phyloP scores from a whole-genome alignment of 2,113 vertebrate species.

The Dromiciops gliroides region DNA sequence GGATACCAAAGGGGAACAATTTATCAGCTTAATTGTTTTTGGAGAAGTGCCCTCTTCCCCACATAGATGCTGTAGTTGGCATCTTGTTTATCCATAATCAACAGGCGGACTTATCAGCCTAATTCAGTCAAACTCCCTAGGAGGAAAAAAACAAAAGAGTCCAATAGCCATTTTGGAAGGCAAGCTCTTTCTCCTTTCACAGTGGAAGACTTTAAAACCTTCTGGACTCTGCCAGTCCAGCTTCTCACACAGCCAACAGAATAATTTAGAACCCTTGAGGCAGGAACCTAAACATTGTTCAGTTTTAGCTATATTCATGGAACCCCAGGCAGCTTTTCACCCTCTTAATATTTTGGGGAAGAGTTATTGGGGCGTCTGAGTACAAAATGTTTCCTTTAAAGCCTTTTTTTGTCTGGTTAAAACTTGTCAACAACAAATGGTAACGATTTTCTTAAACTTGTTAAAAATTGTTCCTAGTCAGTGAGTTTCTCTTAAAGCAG shows the following conservation, averaged over 20 bases:
- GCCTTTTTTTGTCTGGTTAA: conserved; percentile 31
- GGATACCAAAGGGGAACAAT: background rate
- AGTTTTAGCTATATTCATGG: background rate
- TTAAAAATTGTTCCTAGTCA: conserved; percentile 21
- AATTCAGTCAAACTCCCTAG: background rate
- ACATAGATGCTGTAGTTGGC: background rate
- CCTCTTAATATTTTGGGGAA: background rate
- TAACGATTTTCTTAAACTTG: conserved; percentile 5
- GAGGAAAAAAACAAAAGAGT: background rate
- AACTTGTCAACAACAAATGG: conserved; percentile 23
- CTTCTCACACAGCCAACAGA: background rate
- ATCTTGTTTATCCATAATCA: background rate
- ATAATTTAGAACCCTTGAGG: background rate
- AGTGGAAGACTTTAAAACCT: background rate
- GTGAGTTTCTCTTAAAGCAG: background rate
- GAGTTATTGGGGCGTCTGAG: background rate
- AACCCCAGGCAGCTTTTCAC: background rate
- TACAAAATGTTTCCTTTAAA: background rate
- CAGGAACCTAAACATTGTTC: background rate
- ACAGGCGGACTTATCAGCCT: background rate
- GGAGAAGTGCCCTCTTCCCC: background rate
- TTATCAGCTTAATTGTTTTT: conserved; percentile 3
- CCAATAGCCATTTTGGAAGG: background rate
- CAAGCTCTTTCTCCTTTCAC: background rate
- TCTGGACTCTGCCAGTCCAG: background rate